These are phyloP conservation scores for Hemaris fuciformis DNA, from an alignment of 2,888 invertebrate species.

Conservation along the genomic window DNA sequence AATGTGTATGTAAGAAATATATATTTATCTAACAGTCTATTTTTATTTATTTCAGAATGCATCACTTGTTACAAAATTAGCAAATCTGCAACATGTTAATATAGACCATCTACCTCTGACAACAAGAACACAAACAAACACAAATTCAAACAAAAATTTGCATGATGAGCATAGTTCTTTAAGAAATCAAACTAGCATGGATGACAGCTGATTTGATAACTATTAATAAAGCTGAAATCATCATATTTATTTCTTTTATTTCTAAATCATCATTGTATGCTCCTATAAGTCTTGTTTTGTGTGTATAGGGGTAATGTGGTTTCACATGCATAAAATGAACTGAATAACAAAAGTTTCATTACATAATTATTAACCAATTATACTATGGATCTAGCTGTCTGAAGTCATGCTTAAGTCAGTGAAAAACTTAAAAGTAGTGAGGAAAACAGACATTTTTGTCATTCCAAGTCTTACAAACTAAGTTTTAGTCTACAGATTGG, in stretches of 20 bases:
- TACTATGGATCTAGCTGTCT: too few relatives aligned
- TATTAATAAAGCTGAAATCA: background rate
- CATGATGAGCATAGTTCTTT: constrained; percentile 40
- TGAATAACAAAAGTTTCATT: too few relatives aligned
- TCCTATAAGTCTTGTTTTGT: background rate
- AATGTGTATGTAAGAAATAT: background rate
- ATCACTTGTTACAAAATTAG: constrained; percentile 44
- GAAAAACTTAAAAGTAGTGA: too few relatives aligned
- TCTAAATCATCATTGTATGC: background rate
- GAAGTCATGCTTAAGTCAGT: too few relatives aligned
- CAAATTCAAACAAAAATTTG: constrained; percentile 36
- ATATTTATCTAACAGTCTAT: background rate
- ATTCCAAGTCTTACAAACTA: too few relatives aligned
- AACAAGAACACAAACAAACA: constrained; percentile 37
- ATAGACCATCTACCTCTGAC: constrained; percentile 48
- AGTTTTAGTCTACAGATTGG: too few relatives aligned
- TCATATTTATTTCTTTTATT: too few relatives aligned
- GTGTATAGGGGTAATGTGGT: too few relatives aligned
- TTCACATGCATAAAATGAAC: too few relatives aligned
- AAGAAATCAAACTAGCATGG: constrained; percentile 45
- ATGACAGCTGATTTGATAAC: constrained; percentile 39
- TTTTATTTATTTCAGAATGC: constrained; percentile 56
- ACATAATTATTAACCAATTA: too few relatives aligned
- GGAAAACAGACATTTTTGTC: too few relatives aligned
- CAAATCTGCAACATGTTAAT: constrained; percentile 49